phyloP scores from a whole-genome alignment of 2,888 invertebrate species.

The Phengaris alcon region DNA sequence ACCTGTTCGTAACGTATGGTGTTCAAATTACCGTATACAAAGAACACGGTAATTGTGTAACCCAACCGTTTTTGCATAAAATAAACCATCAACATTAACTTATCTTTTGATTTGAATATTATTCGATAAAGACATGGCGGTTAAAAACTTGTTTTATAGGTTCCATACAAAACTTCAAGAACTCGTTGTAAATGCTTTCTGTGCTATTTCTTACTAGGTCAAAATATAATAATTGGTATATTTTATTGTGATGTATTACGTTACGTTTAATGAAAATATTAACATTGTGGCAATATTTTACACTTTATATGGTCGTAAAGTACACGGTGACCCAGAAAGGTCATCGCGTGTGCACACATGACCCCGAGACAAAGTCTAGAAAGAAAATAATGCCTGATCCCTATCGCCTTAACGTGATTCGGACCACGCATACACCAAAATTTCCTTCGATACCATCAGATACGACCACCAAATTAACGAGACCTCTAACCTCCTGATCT shows the following conservation, averaged over 20 bases:
- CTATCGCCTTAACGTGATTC: conserved; percentile 68
- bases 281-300: not conserved
- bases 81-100: too few relatives aligned
- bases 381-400: conserved; percentile 71
- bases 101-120: too few relatives aligned
- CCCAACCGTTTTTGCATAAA: too few relatives aligned
- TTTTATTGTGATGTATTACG: not conserved
- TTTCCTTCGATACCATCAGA: conserved; percentile 75
- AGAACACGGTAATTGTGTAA: not conserved
- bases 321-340: conserved; percentile 38
- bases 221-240: not conserved
- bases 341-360: conserved; percentile 68
- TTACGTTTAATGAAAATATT: conserved; percentile 6
- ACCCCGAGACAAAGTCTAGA: conserved; percentile 64
- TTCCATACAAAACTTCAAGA: too few relatives aligned
- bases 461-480: conserved; percentile 39
- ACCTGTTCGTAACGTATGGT: not conserved
- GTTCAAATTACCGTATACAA: not conserved
- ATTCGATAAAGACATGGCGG: too few relatives aligned
- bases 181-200: not conserved
- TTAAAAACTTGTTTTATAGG: too few relatives aligned
- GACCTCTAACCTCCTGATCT: not conserved
- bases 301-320: conserved; percentile 29
- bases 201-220: not conserved
- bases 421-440: conserved; percentile 71